Conservation (phyloP, 2,797 vertebrate genomes). For the Hydrocynus forskahlii region DNA sequence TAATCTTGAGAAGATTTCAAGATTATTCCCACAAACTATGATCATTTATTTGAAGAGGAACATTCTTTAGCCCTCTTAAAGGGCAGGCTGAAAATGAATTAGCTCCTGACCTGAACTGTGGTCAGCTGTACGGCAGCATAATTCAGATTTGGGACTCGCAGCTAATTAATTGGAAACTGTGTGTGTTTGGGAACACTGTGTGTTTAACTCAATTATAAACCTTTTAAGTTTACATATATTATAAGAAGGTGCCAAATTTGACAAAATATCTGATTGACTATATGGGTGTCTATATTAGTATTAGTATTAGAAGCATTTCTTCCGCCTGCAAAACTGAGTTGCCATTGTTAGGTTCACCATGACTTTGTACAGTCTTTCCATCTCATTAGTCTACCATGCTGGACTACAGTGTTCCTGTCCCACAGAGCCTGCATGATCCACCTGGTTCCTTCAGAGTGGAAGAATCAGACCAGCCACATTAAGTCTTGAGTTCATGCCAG, state of each 20-base stretch:
- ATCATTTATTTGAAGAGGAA: slow-evolving; percentile 9
- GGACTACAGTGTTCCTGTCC: slow-evolving; percentile 11
- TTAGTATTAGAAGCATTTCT: not conserved
- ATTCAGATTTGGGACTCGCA: too few relatives aligned
- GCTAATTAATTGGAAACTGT: too few relatives aligned
- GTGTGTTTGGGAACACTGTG: too few relatives aligned
- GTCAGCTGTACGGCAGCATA: too few relatives aligned
- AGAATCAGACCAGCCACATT: slow-evolving; percentile 65
- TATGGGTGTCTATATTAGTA: too few relatives aligned
- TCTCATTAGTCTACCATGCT: slow-evolving; percentile 6
- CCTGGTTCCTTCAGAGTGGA: slow-evolving; percentile 45
- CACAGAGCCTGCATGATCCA: slow-evolving; percentile 38
- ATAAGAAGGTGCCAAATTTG: not conserved
- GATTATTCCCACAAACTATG: not conserved
- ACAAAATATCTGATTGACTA: not conserved
- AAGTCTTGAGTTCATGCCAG: slow-evolving; percentile 67
- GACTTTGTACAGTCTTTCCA: not conserved
- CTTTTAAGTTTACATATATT: not conserved
- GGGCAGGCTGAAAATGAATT: slow-evolving; percentile 33
- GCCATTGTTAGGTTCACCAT: not conserved
- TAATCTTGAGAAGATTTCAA: not conserved
- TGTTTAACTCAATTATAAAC: not conserved
- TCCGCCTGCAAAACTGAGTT: not conserved
- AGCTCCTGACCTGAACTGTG: too few relatives aligned
- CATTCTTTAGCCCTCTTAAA: slow-evolving; percentile 44